These are phyloP conservation scores for Diabrotica undecimpunctata DNA, from an alignment of 1,140 invertebrate genomes.

Conservation along the genomic window DNA sequence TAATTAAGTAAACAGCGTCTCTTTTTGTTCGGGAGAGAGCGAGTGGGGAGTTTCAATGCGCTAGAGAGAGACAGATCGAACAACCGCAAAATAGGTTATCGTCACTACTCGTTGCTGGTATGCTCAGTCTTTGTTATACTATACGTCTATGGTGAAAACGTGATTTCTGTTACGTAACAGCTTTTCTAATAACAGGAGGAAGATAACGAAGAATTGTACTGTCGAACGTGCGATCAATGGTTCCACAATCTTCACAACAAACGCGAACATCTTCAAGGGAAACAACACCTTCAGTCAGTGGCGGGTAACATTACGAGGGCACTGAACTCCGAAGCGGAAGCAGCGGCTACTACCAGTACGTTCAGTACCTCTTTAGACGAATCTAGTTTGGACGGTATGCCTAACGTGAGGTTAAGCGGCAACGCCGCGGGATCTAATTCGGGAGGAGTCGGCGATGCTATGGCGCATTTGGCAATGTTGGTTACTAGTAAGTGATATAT, in stretches of 20 bases:
- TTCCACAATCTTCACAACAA: constrained; percentile 59
- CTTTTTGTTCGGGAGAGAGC: too few relatives aligned
- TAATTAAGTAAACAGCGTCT: too few relatives aligned
- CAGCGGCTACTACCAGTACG: constrained; percentile 30
- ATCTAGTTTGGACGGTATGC: constrained; percentile 45
- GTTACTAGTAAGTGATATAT: constrained; percentile 40
- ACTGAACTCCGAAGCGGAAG: constrained; percentile 31
- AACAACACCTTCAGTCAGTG: constrained; percentile 53
- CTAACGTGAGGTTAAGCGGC: constrained; percentile 21
- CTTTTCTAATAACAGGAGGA: constrained; percentile 48
- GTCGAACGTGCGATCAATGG: constrained; percentile 56
- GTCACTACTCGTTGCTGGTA: too few relatives aligned
- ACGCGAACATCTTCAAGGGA: constrained; percentile 56
- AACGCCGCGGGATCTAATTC: not conserved
- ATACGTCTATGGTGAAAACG: too few relatives aligned
- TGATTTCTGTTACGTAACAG: too few relatives aligned
- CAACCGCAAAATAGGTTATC: too few relatives aligned
- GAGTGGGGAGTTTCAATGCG: too few relatives aligned
- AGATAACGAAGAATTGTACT: constrained; percentile 57
- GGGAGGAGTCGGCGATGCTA: constrained; percentile 38
- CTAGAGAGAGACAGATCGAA: too few relatives aligned
- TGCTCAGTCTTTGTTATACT: too few relatives aligned
- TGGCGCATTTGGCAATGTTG: constrained; percentile 39
- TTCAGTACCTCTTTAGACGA: constrained; percentile 46
- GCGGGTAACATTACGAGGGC: constrained; percentile 44